phyloP scores from a whole-genome alignment of 2,888 invertebrate species.

The Marronus borbonicus region DNA sequence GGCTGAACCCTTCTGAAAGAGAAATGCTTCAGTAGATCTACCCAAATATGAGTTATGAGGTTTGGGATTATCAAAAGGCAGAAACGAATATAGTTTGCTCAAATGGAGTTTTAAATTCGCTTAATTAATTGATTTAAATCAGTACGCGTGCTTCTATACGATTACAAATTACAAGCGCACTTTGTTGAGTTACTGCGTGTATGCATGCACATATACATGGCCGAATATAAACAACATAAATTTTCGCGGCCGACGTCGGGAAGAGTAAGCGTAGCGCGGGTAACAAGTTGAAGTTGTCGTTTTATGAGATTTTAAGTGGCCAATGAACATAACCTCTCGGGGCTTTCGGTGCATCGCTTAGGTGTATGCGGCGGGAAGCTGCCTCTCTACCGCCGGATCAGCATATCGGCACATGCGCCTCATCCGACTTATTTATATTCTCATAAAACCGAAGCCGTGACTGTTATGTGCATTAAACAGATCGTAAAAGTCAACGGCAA shows the following conservation, averaged over 20 bases:
- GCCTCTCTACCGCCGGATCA: slow-evolving; percentile 34
- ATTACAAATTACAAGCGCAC: slow-evolving; percentile 33
- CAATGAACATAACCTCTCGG: slow-evolving; percentile 61
- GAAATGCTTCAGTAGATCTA: no score
- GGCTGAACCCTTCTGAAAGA: no score
- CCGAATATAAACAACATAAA: slow-evolving; percentile 46
- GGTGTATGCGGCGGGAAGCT: slow-evolving; percentile 16
- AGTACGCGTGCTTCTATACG: not conserved
- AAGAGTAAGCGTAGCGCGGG: slow-evolving; percentile 43
- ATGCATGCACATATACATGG: slow-evolving; percentile 27
- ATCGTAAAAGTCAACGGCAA: slow-evolving; percentile 68
- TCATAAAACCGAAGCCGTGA: slow-evolving; percentile 68
- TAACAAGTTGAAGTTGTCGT: slow-evolving; percentile 56
- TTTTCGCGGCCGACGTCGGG: slow-evolving; percentile 33
- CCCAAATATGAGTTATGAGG: no score
- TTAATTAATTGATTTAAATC: slow-evolving; percentile 40
- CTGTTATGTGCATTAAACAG: slow-evolving; percentile 69
- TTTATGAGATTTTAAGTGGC: slow-evolving; percentile 65
- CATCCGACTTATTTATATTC: slow-evolving; percentile 65
- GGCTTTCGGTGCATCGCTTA: slow-evolving; percentile 56
- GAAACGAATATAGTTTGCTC: not conserved
- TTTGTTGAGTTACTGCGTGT: slow-evolving; percentile 15
- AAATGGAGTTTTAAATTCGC: slow-evolving; percentile 6
- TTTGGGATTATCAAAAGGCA: no score
- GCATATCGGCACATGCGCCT: slow-evolving; percentile 63